Evolutionary conservation across 2,113 vertebrate genomes (phyloP).

Genomic region (Harpagus bidentatus): DNA sequence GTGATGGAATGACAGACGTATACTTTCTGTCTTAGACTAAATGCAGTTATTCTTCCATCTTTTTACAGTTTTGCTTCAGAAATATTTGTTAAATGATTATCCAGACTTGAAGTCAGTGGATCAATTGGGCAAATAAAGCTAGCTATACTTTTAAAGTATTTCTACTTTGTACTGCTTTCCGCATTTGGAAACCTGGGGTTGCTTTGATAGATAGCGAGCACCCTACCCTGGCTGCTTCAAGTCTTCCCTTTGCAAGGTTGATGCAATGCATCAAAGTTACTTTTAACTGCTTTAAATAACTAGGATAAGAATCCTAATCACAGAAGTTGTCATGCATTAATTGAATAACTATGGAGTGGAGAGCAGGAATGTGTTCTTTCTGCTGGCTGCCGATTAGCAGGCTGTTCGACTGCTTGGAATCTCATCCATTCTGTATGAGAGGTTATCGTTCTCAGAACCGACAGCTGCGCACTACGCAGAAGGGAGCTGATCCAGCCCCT

Average conservation of each 20-base stretch:
- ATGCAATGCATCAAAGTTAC: conserved; percentile 13
- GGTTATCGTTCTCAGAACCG: not conserved
- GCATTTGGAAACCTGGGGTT: not conserved
- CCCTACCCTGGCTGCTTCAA: not conserved
- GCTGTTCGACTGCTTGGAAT: not conserved
- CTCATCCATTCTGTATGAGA: not conserved
- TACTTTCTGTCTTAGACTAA: not conserved
- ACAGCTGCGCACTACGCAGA: rapidly evolving
- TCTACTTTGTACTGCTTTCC: not conserved
- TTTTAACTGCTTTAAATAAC: conserved; percentile 36
- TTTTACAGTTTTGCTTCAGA: not conserved
- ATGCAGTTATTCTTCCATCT: not conserved
- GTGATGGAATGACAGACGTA: not conserved
- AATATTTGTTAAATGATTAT: not conserved
- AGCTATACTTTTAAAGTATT: not conserved
- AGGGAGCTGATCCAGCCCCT: not conserved
- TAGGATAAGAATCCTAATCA: conserved; percentile 27
- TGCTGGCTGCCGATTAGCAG: not conserved
- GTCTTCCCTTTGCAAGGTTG: conserved; percentile 4
- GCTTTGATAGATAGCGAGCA: not conserved
- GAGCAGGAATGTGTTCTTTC: not conserved
- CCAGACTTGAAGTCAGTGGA: not conserved
- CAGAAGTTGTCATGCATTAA: not conserved
- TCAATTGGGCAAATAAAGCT: not conserved
- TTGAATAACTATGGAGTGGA: not conserved